Conservation (phyloP, 2,888 invertebrate genomes). For the Drosophila recens region DNA sequence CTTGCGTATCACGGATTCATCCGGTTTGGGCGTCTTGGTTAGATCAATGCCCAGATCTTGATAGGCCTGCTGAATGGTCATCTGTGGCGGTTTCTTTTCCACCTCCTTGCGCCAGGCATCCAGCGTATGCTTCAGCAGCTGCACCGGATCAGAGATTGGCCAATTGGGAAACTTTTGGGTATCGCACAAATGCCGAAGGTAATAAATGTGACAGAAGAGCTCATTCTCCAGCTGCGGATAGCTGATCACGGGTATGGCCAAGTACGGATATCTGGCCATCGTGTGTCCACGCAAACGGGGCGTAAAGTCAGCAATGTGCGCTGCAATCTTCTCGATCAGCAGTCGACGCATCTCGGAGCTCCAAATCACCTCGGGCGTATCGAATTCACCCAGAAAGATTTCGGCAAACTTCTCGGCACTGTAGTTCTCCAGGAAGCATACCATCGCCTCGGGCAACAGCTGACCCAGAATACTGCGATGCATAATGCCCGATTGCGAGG, state of each 20-base stretch:
- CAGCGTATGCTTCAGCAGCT: constrained; percentile 96
- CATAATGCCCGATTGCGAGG: constrained; percentile 92
- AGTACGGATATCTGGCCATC: constrained; percentile 96
- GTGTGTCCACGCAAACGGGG: constrained; percentile 97
- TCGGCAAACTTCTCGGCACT: constrained; percentile 99
- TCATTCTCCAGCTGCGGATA: constrained; percentile 98
- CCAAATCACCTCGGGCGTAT: constrained; percentile 99
- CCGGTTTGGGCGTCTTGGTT: constrained; percentile 88
- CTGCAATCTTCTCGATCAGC: constrained; percentile 98
- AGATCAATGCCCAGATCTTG: constrained; percentile 92
- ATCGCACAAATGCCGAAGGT: constrained; percentile 98
- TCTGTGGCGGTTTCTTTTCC: constrained; percentile 98
- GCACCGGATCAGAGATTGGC: constrained; percentile 98
- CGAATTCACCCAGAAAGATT: constrained; percentile 98
- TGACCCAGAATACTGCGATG: constrained; percentile 96
- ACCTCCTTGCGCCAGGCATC: constrained; percentile 99
- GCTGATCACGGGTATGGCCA: constrained; percentile 96
- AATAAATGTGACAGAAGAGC: constrained; percentile 99
- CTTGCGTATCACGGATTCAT: constrained; percentile 95
- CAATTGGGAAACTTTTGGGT: constrained; percentile 96
- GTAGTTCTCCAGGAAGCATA: constrained; percentile 99
- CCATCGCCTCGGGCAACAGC: constrained; percentile 99
- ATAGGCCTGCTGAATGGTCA: constrained; percentile 98
- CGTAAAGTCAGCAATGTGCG: constrained; percentile 98
- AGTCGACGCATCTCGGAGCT: constrained; percentile 98